Conservation (phyloP, 2,113 vertebrate genomes). For the Brevimyrus niger region DNA sequence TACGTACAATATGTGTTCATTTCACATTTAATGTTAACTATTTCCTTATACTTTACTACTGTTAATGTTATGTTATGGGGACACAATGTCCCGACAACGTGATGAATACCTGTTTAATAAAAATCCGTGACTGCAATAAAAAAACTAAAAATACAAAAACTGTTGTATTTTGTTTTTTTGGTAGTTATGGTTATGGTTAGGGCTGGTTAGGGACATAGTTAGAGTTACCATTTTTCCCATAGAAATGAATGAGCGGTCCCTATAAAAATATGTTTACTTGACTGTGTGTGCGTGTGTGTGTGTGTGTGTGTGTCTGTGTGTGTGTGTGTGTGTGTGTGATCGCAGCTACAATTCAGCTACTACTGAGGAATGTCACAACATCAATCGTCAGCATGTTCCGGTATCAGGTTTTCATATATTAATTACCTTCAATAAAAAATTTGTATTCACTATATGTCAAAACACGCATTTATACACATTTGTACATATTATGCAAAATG, state of each 20-base stretch:
- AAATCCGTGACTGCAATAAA: too few relatives aligned
- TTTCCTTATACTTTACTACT: neutral
- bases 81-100: too few relatives aligned
- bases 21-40: neutral
- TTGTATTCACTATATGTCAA: neutral
- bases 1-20: neutral
- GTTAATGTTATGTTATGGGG: neutral
- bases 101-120: too few relatives aligned
- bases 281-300: too few relatives aligned
- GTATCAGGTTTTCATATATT: neutral
- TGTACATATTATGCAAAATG: constrained; percentile 22
- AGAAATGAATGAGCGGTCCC: too few relatives aligned
- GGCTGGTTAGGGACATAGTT: too few relatives aligned
- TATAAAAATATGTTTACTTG: too few relatives aligned
- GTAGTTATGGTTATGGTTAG: too few relatives aligned
- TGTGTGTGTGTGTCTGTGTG: too few relatives aligned
- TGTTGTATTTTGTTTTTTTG: too few relatives aligned
- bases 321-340: neutral
- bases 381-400: neutral
- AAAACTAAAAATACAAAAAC: too few relatives aligned
- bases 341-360: neutral
- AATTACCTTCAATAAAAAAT: neutral
- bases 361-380: neutral
- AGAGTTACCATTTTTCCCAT: too few relatives aligned
- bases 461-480: neutral